These are phyloP conservation scores for Brachionus calyciflorus DNA, from an alignment of 1,140 invertebrate species.

Conservation along the genomic window DNA sequence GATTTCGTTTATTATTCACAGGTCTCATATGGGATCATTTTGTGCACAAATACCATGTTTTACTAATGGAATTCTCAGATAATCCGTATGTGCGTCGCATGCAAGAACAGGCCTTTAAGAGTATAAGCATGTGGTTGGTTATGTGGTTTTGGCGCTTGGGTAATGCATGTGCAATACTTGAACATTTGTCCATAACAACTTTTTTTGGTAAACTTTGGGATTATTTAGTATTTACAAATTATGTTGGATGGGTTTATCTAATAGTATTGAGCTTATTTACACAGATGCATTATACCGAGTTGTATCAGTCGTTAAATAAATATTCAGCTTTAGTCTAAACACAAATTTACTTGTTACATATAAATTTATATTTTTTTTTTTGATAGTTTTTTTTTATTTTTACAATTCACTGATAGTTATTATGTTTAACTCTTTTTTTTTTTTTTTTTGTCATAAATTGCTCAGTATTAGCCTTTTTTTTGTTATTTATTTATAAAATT, in stretches of 20 bases:
- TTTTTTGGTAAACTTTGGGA: constrained; percentile 35
- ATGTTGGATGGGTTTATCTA: constrained; percentile 25
- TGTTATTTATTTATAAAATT: too few relatives aligned
- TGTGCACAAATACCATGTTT: constrained; percentile 38
- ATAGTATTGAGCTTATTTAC: background rate
- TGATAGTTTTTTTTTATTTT: background rate
- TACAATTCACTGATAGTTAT: too few relatives aligned
- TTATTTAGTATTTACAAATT: constrained; percentile 16
- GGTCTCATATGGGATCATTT: constrained; percentile 31
- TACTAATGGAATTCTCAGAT: constrained; percentile 32
- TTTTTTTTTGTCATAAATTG: too few relatives aligned
- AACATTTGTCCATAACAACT: background rate
- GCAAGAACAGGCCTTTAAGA: constrained; percentile 9
- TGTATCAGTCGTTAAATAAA: constrained; percentile 10
- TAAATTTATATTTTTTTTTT: background rate
- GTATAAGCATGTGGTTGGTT: constrained; percentile 19
- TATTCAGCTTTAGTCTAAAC: background rate
- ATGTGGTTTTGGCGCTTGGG: constrained; percentile 39
- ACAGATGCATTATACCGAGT: constrained; percentile 16
- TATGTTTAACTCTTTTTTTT: too few relatives aligned
- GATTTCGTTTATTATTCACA: constrained; percentile 6
- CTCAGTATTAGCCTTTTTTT: too few relatives aligned
- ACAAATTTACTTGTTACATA: too few relatives aligned
- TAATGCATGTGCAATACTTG: constrained; percentile 21
- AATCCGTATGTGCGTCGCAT: background rate